Evolutionary conservation across 2,797 vertebrate species (phyloP), one percentile per base, ranked within the genome.

Genomic region (Bufotes viridis): DNA sequence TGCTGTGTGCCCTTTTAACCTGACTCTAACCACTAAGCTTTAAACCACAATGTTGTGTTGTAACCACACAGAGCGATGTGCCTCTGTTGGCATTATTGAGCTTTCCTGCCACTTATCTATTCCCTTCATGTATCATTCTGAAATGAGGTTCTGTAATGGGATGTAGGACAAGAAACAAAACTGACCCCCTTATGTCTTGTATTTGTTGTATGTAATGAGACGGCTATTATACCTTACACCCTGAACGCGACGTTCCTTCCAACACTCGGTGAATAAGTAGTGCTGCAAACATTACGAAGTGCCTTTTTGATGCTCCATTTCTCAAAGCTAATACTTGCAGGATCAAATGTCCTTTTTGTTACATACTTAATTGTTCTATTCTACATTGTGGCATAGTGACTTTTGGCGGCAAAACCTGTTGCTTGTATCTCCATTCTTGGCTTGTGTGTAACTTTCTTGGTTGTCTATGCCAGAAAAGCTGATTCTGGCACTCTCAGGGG

Each of bases 381-480:
- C 75, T 14, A 29, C 58, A 26, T 29, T 26, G 13, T 81, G 12
- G 1, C 17, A 17, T 78, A 58, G 57, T 82, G 53, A 58, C 34
- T 57, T 42, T 58, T 83, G 72, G 74, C 61, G 15, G 20, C 26
- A 20, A 49, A 53, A 34, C 60, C 24, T 69, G 51, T 22, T 20
- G 53, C 78, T 20, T 55, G 63, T 49, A 42, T 49, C 12, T 49
- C 51, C 60, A 15, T 49, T 69, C 22, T 74, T 65, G 67, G 76
- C 55, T 74, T 42, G 60, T 78, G 26, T 81, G 55, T 26, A 55
- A 63, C 55, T 7, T 24, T 74, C n/a, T n/a, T 87, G n/a, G 1
- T 20, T 26, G 34, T 12, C 63, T 34, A 18, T 79, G 53, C 29
- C 87, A 84, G 60, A 88, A 79, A 67, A 58, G 26, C 61, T 84